Percentiles rank a stretch among this genome's conserved stretches.
Evolutionary conservation across 2,113 vertebrate species (phyloP).

Genomic region (Dicaeum eximium): DNA sequence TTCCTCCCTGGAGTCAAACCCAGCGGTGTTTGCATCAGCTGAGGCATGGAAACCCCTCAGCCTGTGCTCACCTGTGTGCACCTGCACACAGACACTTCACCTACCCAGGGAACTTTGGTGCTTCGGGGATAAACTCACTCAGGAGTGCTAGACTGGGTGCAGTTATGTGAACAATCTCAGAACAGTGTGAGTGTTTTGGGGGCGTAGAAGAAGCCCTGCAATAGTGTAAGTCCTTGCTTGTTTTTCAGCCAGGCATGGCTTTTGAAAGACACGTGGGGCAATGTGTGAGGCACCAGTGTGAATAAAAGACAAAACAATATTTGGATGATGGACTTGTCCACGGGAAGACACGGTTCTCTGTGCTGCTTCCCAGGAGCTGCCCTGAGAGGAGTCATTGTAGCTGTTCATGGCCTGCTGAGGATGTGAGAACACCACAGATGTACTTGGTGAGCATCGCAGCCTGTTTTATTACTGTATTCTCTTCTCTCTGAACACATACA

Average conservation of each 20-base stretch:
- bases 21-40: neutral
- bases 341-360: accelerated
- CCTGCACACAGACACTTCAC: neutral
- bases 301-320: neutral
- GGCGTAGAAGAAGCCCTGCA: neutral
- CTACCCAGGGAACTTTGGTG: neutral
- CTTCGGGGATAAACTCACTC: neutral
- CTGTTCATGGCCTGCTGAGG: neutral
- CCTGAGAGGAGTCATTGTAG: neutral
- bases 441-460: neutral
- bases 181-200: neutral
- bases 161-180: neutral
- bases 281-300: accelerated
- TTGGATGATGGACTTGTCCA: no score
- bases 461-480: neutral
- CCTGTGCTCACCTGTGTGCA: neutral
- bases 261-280: neutral
- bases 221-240: neutral
- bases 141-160: neutral
- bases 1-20: neutral
- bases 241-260: neutral
- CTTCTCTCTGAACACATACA: neutral
- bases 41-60: neutral
- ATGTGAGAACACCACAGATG: neutral
- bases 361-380: neutral